These are phyloP conservation scores for Gobionotothen gibberifrons DNA, from an alignment of 2,797 vertebrate genomes.

Conservation along the genomic window DNA sequence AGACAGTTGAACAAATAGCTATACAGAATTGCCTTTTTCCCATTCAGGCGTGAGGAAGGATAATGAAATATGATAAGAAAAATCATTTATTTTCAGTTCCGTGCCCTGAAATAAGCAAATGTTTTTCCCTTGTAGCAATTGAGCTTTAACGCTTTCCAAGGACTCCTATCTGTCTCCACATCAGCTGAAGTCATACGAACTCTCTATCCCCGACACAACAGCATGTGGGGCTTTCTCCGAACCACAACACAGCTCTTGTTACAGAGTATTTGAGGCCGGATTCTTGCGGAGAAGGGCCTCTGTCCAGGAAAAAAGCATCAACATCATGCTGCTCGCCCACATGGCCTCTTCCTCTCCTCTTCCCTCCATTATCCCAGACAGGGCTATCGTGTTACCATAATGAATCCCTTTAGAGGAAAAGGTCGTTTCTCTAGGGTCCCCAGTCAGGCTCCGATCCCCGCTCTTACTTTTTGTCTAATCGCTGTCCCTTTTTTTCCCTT, in stretches of 20 bases:
- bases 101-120: conserved; percentile 22
- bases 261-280: conserved; percentile 54
- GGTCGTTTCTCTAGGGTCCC: conserved; percentile 44
- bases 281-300: conserved; percentile 59
- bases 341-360: conserved; percentile 62
- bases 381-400: conserved; percentile 75
- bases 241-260: conserved; percentile 67
- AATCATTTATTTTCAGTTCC: conserved; percentile 34
- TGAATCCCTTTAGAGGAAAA: conserved; percentile 72
- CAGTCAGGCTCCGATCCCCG: conserved; percentile 39
- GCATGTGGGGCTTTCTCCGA: conserved; percentile 39
- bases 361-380: conserved; percentile 64
- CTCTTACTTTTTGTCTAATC: conserved; percentile 29
- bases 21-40: conserved; percentile 1
- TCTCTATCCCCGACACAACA: conserved; percentile 38
- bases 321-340: conserved; percentile 57
- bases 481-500: conserved; percentile 12
- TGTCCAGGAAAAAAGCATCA: conserved; percentile 70
- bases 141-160: conserved; percentile 27
- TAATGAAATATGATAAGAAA: conserved; percentile 38
- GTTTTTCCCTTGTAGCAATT: conserved; percentile 19
- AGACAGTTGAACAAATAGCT: conserved; percentile 21
- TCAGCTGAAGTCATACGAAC: conserved; percentile 40
- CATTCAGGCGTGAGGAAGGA: conserved; percentile 1
- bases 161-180: conserved; percentile 40